Percentiles rank a stretch among this genome's conserved stretches.
Evolutionary conservation across 2,888 invertebrate species (phyloP).

Genomic region (Stenchaetothrips biformis): DNA sequence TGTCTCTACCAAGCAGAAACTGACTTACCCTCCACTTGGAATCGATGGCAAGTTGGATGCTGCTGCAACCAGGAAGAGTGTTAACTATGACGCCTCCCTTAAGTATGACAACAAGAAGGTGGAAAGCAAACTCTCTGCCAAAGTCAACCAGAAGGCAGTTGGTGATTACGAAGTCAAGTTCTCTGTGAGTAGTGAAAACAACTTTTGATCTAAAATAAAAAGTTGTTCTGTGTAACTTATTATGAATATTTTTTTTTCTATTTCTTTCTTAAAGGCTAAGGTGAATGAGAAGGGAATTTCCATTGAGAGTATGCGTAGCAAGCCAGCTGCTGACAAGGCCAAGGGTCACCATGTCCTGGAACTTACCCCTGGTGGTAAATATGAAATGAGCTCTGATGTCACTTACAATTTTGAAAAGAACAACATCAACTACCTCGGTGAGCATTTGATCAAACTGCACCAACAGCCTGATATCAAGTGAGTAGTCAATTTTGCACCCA

Average conservation of each 20-base stretch:
- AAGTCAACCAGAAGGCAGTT: conserved; percentile 45
- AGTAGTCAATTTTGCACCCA: conserved; percentile 41
- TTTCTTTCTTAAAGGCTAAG: conserved; percentile 39
- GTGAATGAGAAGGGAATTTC: conserved; percentile 52
- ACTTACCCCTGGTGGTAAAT: conserved; percentile 57
- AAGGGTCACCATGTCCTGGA: conserved; percentile 58
- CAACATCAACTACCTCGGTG: conserved; percentile 47
- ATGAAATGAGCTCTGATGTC: conserved; percentile 57
- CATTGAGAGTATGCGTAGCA: conserved; percentile 54
- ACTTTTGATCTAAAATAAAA: not conserved
- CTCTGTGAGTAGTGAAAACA: conserved; percentile 46
- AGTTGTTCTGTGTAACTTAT: conserved; percentile 7
- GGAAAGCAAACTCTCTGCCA: conserved; percentile 49
- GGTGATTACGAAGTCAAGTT: conserved; percentile 57
- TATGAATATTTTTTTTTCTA: conserved; percentile 12
- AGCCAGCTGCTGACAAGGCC: conserved; percentile 54
- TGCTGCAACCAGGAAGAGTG: conserved; percentile 53
- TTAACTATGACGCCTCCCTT: conserved; percentile 55
- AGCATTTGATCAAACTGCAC: conserved; percentile 16
- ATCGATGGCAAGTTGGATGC: conserved; percentile 53
- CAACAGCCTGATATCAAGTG: conserved; percentile 48
- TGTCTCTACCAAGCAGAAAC: conserved; percentile 52
- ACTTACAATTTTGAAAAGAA: conserved; percentile 53
- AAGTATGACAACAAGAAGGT: conserved; percentile 57
- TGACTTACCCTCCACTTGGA: conserved; percentile 53